These are phyloP conservation scores for Orthochromis malagaraziensis DNA, from an alignment of 2,113 vertebrate genomes.

Conservation along the genomic window DNA sequence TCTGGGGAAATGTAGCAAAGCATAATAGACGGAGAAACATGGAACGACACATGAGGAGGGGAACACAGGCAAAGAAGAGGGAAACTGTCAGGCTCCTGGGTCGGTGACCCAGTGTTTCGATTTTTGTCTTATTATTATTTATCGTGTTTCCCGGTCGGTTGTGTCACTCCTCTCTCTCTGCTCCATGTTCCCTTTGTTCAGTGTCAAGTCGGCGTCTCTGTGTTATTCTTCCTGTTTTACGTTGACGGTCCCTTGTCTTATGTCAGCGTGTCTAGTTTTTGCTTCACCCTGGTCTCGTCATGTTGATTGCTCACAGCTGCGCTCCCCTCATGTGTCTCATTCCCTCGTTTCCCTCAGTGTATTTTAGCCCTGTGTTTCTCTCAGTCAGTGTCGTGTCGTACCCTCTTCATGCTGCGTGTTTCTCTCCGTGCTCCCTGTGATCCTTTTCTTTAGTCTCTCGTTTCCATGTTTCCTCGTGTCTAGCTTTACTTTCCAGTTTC, in stretches of 20 bases:
- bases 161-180: neutral
- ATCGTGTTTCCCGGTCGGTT: neutral
- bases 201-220: neutral
- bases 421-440: neutral
- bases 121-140: neutral
- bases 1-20: neutral
- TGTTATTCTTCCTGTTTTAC: neutral
- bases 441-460: neutral
- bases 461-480: neutral
- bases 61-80: neutral
- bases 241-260: neutral
- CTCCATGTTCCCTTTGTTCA: neutral
- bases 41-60: neutral
- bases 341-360: neutral
- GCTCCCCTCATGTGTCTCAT: neutral
- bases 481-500: neutral
- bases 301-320: neutral
- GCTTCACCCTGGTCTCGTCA: neutral
- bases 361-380: neutral
- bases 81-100: neutral
- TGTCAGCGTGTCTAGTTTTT: neutral
- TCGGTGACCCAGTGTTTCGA: neutral
- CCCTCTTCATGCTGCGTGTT: neutral
- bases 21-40: neutral
- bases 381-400: neutral